Conservation (phyloP, 2,113 vertebrate species). For the Phalacrocorax carbo region DNA sequence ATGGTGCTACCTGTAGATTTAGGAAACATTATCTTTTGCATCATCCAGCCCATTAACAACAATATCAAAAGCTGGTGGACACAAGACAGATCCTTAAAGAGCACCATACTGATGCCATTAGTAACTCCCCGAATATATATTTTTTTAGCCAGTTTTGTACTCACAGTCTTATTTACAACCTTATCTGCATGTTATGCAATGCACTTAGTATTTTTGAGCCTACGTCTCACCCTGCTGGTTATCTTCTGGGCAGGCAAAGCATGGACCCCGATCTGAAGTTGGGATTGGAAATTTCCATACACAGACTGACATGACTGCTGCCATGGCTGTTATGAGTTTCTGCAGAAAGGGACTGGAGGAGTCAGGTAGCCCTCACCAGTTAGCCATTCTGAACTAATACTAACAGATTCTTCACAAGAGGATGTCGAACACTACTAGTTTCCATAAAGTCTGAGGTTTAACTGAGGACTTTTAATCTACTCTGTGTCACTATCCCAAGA, state of each 20-base stretch:
- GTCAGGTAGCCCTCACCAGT: background rate
- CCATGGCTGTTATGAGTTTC: background rate
- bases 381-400: background rate
- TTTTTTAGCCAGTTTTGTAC: background rate
- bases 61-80: background rate
- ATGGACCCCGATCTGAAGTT: background rate
- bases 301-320: background rate
- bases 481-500: rapidly evolving
- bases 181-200: background rate
- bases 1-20: background rate
- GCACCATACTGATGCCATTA: background rate
- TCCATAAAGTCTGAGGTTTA: background rate
- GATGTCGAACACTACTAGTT: background rate
- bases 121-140: background rate
- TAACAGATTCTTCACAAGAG: background rate
- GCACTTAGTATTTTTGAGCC: background rate
- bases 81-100: background rate
- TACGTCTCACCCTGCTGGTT: background rate
- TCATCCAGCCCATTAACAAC: background rate
- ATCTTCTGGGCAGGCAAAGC: background rate
- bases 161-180: background rate
- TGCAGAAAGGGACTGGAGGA: rapidly evolving
- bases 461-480: background rate
- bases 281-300: background rate
- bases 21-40: background rate